Conservation (phyloP, 2,888 invertebrate species). For the Drosophila sordidula region DNA sequence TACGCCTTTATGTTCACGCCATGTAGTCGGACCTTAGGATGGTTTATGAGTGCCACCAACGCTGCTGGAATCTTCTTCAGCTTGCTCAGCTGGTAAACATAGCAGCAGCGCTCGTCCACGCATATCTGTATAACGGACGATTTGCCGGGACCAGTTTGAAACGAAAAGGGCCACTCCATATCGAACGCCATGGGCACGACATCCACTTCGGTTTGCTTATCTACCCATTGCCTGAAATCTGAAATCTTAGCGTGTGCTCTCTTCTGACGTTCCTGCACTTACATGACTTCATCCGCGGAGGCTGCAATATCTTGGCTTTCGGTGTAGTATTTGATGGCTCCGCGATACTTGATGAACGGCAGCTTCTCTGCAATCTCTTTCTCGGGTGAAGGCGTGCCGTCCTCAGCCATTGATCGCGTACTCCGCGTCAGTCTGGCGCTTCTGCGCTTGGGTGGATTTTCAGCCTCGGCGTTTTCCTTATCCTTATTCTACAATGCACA, state of each 20-base stretch:
- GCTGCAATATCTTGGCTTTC: slow-evolving; percentile 85
- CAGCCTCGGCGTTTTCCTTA: slow-evolving; percentile 52
- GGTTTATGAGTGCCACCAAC: slow-evolving; percentile 86
- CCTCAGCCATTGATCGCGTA: slow-evolving; percentile 71
- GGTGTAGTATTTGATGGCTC: slow-evolving; percentile 83
- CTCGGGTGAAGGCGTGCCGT: slow-evolving; percentile 62
- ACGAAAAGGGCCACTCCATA: slow-evolving; percentile 89
- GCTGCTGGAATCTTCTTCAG: slow-evolving; percentile 87
- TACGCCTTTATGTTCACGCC: slow-evolving; percentile 89
- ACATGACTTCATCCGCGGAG: slow-evolving; percentile 86
- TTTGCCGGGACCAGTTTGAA: slow-evolving; percentile 87
- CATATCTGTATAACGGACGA: slow-evolving; percentile 88
- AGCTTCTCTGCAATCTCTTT: slow-evolving; percentile 61
- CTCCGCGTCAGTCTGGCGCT: slow-evolving; percentile 77
- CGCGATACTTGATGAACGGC: slow-evolving; percentile 80
- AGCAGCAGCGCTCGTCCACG: slow-evolving; percentile 86
- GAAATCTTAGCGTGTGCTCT: background rate
- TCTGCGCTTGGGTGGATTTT: slow-evolving; percentile 81
- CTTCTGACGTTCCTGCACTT: slow-evolving; percentile 43
- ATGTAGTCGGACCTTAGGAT: slow-evolving; percentile 87
- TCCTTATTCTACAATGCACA: slow-evolving; percentile 32
- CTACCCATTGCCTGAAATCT: slow-evolving; percentile 81
- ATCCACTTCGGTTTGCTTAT: slow-evolving; percentile 72
- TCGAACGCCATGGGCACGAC: slow-evolving; percentile 88
- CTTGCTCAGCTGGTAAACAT: slow-evolving; percentile 87